Evolutionary conservation across 2,888 invertebrate genomes (phyloP).

Genomic region (Watsonalla cultraria): DNA sequence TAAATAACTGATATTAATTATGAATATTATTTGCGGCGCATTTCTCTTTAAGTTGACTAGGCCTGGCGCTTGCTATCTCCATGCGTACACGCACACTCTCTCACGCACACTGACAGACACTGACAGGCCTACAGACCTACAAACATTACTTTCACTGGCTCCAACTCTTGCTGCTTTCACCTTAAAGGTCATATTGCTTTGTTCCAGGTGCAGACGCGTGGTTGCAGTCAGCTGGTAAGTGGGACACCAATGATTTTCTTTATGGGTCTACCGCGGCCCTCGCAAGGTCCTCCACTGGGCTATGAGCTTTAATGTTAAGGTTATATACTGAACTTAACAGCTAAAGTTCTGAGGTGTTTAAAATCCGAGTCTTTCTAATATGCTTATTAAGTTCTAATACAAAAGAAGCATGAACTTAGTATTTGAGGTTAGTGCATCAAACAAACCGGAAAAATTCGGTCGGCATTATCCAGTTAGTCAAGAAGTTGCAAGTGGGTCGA

Average conservation of each 20-base stretch:
- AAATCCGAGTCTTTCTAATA: not conserved
- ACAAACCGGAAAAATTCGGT: not conserved
- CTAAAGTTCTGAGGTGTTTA: no score
- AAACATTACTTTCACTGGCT: constrained; percentile 56
- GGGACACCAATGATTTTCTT: constrained; percentile 67
- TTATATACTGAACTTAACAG: constrained; percentile 24
- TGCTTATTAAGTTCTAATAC: not conserved
- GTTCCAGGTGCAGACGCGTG: constrained; percentile 9
- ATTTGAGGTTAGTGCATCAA: not conserved
- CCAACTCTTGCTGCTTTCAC: constrained; percentile 23
- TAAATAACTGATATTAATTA: not conserved
- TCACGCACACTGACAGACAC: constrained; percentile 43
- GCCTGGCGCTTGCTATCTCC: constrained; percentile 67
- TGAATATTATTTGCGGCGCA: constrained; percentile 45
- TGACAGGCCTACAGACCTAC: constrained; percentile 74
- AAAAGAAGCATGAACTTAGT: not conserved
- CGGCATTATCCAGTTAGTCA: not conserved
- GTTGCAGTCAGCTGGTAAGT: constrained; percentile 51
- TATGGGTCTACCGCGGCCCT: constrained; percentile 56
- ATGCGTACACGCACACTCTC: constrained; percentile 64
- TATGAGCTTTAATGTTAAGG: constrained; percentile 45
- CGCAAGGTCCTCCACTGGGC: constrained; percentile 49
- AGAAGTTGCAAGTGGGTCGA: not conserved
- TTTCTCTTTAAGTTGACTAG: constrained; percentile 59
- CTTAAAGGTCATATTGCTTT: constrained; percentile 35